Conservation (phyloP, 2,888 invertebrate species). For the Ormyrus thymus region DNA sequence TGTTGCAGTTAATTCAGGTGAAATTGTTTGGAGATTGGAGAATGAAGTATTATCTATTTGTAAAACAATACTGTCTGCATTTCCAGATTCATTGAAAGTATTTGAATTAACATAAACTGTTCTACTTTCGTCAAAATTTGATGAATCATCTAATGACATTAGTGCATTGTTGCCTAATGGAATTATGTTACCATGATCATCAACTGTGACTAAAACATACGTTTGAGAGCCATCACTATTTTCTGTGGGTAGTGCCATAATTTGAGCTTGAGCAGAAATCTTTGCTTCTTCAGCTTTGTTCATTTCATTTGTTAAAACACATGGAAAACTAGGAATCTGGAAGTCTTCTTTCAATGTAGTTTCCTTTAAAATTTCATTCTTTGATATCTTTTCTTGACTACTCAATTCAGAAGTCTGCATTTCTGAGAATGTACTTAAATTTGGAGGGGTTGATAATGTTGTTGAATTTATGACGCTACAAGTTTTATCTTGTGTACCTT, state of each 20-base stretch:
- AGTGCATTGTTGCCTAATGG: conserved; percentile 84
- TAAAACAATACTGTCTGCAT: conserved; percentile 77
- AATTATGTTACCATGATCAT: conserved; percentile 82
- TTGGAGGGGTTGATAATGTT: conserved; percentile 29
- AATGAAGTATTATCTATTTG: conserved; percentile 76
- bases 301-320: neutral
- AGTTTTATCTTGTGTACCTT: conserved; percentile 61
- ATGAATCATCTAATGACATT: conserved; percentile 75
- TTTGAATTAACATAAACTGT: conserved; percentile 76
- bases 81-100: conserved; percentile 74
- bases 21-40: conserved; percentile 63
- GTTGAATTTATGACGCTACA: conserved; percentile 58
- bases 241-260: conserved; percentile 84
- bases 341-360: conserved; percentile 57
- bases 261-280: conserved; percentile 78
- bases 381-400: conserved; percentile 59
- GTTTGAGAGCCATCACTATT: conserved; percentile 84
- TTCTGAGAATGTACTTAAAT: conserved; percentile 1
- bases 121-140: conserved; percentile 69
- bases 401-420: conserved; percentile 62
- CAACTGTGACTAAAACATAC: conserved; percentile 84
- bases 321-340: conserved; percentile 27
- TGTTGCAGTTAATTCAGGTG: conserved; percentile 75
- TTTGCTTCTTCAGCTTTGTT: conserved; percentile 67
- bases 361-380: conserved; percentile 57